Percentiles rank a stretch among this genome's conserved stretches.
These are phyloP conservation scores for Urosaurus nigricauda DNA, from an alignment of 2,797 vertebrate species.

Conservation along the genomic window DNA sequence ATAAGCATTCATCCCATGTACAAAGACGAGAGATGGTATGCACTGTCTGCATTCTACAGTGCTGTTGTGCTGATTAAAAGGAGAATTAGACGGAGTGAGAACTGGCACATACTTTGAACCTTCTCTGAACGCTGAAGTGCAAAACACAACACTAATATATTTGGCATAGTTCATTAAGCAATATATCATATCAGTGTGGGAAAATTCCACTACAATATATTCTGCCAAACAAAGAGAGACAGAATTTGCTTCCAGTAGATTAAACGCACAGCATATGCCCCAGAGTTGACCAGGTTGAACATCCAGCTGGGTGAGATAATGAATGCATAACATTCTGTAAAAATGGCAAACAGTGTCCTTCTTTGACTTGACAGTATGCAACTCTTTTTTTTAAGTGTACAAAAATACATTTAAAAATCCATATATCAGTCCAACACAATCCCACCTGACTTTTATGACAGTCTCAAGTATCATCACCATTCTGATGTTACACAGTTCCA, in stretches of 20 bases:
- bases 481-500: too few relatives aligned
- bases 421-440: too few relatives aligned
- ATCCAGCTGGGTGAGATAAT: constrained; percentile 44
- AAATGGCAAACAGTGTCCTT: constrained; percentile 61
- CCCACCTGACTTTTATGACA: too few relatives aligned
- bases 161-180: constrained; percentile 67
- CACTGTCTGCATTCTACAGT: constrained; percentile 48
- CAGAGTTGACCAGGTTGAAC: constrained; percentile 61
- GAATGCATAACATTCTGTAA: constrained; percentile 45
- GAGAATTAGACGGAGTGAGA: constrained; percentile 60
- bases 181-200: constrained; percentile 59
- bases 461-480: too few relatives aligned
- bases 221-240: constrained; percentile 65
- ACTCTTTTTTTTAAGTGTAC: too few relatives aligned
- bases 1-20: constrained; percentile 59
- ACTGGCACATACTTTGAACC: constrained; percentile 62
- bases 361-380: too few relatives aligned
- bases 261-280: constrained; percentile 59
- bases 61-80: constrained; percentile 64
- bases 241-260: constrained; percentile 61
- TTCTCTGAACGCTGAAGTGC: constrained; percentile 58
- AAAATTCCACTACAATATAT: constrained; percentile 61
- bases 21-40: constrained; percentile 60
- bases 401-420: too few relatives aligned
- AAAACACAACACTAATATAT: constrained; percentile 63